A percentile compares a stretch with the other conserved stretches of the same genome.
These are phyloP conservation scores for Hydrochoerus hydrochaeris DNA, from an alignment of 2,113 vertebrate genomes.

Conservation along the genomic window DNA sequence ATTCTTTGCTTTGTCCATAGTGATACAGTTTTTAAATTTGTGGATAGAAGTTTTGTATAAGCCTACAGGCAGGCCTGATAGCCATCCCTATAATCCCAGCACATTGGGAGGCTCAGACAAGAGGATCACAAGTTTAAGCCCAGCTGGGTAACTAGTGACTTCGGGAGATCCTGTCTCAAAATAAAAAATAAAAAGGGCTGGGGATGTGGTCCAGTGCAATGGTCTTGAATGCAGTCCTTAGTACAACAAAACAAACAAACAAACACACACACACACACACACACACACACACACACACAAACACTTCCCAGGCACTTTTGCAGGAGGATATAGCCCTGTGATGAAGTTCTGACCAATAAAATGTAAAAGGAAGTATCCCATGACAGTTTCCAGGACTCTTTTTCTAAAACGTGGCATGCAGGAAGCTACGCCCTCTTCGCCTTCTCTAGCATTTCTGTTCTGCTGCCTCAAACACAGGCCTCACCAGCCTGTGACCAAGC, in stretches of 20 bases:
- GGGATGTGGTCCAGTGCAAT: background rate
- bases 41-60: background rate
- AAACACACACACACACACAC: too few relatives aligned
- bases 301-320: slow-evolving; percentile 7
- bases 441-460: background rate
- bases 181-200: background rate
- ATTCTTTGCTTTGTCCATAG: background rate
- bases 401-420: background rate
- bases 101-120: background rate
- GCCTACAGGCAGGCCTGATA: background rate
- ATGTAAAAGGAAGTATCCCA: background rate
- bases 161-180: background rate
- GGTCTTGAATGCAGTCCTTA: background rate
- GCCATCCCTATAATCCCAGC: background rate
- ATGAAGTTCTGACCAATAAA: background rate
- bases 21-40: background rate
- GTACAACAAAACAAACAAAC: background rate
- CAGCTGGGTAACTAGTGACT: background rate
- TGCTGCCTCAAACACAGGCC: background rate
- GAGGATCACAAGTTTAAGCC: background rate
- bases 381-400: background rate
- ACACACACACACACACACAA: too few relatives aligned
- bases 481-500: too few relatives aligned
- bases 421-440: background rate
- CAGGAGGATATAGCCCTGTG: background rate